Base-by-base conservation (phyloP, 2,113 vertebrate genomes). In the Larimichthys crocea region DNA sequence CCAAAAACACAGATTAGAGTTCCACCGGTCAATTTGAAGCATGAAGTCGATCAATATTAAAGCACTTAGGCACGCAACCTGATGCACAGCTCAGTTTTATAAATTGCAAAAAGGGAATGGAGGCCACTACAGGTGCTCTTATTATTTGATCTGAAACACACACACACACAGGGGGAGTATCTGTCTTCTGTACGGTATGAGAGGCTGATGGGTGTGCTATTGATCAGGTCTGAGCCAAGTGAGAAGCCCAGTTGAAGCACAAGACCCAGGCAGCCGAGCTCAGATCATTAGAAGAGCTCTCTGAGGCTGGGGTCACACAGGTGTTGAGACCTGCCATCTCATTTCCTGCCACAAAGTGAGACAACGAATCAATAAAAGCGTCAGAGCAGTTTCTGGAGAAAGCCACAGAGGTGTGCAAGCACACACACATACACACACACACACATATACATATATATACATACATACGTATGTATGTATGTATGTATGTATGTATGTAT, bases 281-380 rank as follows among this genome's bases (percentile, higher is more conserved):
- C 83, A 88, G 85, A 91, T 91, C 91, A 92, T 91, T 91, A 92
- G 75, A 88, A 79, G 49, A 79, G 73, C 64, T 81, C 71, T 83
- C 66, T 66, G 61, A 10, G 42, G 26, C 62, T 26, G 76, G 55
- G 92, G 88, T 92, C 92, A 91, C 80, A 70, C 90, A 89, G 91
- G 89, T 92, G 88, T 55, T 12, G 62, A 83, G 82, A 85, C 42
- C 81, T 2, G 26, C 49, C 80, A 15, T 76, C 74, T 86, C 76
- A 88, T 84, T 92, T 92, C 91, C 90, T 91, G 91, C 83, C 90
- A 89, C 77, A 80, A 63, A 89, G 67, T 16, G 49, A 79, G 80
- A 85, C 84, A 82, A 44, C 46, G 76, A 83, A 83, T 93, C 91
- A 91, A 89, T 89, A 79, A 67, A 42, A 61, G 72, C 16, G 61